Conservation (phyloP, 2,113 vertebrate genomes). For the Phyllostomus discolor region DNA sequence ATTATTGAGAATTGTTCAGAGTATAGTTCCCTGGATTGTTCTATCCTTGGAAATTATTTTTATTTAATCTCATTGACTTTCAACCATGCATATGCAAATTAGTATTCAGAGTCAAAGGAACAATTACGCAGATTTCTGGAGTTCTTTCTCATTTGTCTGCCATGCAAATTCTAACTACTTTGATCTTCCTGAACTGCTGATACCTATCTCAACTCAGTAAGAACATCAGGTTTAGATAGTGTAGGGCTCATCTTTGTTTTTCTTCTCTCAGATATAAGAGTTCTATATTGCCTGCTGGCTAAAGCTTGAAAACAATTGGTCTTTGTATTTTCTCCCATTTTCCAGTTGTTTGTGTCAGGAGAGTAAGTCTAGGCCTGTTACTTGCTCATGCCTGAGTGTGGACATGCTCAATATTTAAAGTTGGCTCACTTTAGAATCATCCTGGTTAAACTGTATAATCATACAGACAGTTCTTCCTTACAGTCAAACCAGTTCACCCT, state of each 20-base stretch:
- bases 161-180: background rate
- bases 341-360: background rate
- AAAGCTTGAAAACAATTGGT: background rate
- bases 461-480: background rate
- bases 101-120: background rate
- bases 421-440: background rate
- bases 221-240: background rate
- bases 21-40: background rate
- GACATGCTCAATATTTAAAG: background rate
- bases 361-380: background rate
- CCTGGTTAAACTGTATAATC: background rate
- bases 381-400: background rate
- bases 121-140: background rate
- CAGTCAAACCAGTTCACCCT: background rate
- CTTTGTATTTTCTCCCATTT: background rate
- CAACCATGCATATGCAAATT: background rate
- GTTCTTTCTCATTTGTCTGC: background rate
- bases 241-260: background rate
- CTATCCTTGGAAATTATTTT: background rate
- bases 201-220: background rate
- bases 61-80: background rate
- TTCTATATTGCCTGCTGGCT: background rate
- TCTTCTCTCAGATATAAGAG: background rate
- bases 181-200: background rate
- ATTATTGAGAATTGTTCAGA: background rate